Evolutionary conservation across 2,888 invertebrate genomes (phyloP), one percentile per base, ranked within the genome.

Genomic region (Amiota communis): DNA sequence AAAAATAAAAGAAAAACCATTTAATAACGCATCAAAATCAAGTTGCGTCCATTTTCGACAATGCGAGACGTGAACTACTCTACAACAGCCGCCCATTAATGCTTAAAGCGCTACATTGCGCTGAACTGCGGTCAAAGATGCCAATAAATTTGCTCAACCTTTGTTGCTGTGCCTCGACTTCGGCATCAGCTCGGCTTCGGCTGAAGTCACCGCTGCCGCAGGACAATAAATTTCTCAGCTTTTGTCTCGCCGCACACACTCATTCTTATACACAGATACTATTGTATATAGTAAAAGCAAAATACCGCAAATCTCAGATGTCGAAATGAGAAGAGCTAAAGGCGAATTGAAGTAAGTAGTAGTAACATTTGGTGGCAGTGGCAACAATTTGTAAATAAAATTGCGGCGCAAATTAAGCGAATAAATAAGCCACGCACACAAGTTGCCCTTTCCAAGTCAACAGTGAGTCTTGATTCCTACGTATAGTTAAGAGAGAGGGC

Each of bases 321-420:
- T 51, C 70, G 70, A 56, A n/a, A n/a, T n/a, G 12, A n/a, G 13
- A 51, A 51, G n/a, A 15, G 59, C n/a, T 11, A 20, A 8, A 11
- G 59, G 9, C 56, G 77, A 74, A 75, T 57, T 11, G 65, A 59
- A 36, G 53, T 53, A 15, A 53, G 53, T n/a, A 70, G 72, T 20
- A 74, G 75, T 77, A 81, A 81, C 78, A 80, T 81, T 81, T 15
- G 20, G 15, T 75, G 77, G 75, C 77, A 80, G 76, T 77, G 76
- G 71, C 77, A 85, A 83, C 86, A 86, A 86, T 87, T 87, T 87
- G 86, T 86, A 87, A 86, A 86, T 87, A 84, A 87, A 86, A 87
- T 87, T 87, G 85, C 79, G 79, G 80, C 85, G 82, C 86, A 87
- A 87, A 87, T 87, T 87, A 87, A 87, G 86, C 87, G 83, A 86